Evolutionary conservation across 1,140 invertebrate genomes (phyloP).

Genomic region (Colletes gigas): DNA sequence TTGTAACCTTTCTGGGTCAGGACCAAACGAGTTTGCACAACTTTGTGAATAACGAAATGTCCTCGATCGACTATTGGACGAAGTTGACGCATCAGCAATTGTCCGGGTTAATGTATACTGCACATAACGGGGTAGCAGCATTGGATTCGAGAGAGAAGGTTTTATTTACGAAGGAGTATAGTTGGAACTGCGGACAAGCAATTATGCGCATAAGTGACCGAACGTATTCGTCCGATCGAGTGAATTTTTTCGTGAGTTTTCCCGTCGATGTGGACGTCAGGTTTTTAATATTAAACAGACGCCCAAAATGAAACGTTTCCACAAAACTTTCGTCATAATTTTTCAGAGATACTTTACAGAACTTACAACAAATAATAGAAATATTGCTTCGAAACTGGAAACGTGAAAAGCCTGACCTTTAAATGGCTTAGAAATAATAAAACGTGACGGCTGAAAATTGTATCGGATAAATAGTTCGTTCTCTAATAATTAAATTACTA

Average conservation of each 20-base stretch:
- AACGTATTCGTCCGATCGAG: background rate
- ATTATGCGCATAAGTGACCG: slow-evolving; percentile 12
- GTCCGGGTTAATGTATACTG: slow-evolving; percentile 40
- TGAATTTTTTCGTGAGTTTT: background rate
- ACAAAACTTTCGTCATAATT: too few species aligned
- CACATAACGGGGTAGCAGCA: slow-evolving; percentile 8
- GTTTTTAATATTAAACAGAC: too few species aligned
- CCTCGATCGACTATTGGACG: slow-evolving; percentile 39
- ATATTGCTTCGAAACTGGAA: too few species aligned
- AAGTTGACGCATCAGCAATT: slow-evolving; percentile 47
- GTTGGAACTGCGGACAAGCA: background rate
- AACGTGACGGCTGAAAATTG: background rate
- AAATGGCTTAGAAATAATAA: background rate
- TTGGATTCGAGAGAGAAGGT: background rate
- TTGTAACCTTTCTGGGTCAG: slow-evolving; percentile 38
- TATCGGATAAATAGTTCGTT: background rate
- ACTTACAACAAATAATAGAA: too few species aligned
- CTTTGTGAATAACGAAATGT: slow-evolving; percentile 41
- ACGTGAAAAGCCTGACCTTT: too few species aligned
- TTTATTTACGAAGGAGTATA: slow-evolving; percentile 17
- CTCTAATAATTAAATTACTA: background rate
- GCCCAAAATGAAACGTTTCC: too few species aligned
- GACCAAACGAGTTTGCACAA: slow-evolving; percentile 31
- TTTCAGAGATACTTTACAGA: too few species aligned
- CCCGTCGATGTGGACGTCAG: too few species aligned